Conservation (phyloP, 1,140 invertebrate species). For the Doryteuthis pealeii region DNA sequence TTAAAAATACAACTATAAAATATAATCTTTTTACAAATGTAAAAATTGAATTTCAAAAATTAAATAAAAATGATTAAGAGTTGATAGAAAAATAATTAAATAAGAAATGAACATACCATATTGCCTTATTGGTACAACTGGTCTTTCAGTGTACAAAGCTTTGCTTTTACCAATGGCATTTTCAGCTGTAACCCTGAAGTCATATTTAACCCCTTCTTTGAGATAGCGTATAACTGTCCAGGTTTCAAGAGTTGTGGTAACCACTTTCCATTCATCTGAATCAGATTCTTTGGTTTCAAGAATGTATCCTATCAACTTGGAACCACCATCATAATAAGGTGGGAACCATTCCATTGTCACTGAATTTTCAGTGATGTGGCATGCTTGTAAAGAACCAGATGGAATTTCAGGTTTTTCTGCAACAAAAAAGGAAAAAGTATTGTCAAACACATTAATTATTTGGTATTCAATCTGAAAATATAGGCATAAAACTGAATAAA, state of each 20-base stretch:
- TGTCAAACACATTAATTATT: too few relatives aligned
- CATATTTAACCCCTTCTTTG: conserved; percentile 77
- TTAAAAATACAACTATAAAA: too few relatives aligned
- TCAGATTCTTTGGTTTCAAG: conserved; percentile 45
- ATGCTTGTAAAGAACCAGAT: conserved; percentile 83
- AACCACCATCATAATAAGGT: conserved; percentile 88
- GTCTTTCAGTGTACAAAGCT: conserved; percentile 83
- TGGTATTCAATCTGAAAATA: too few relatives aligned
- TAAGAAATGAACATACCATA: conserved; percentile 66
- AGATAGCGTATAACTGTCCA: conserved; percentile 45
- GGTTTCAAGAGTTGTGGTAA: conserved; percentile 37
- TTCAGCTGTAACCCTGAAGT: conserved; percentile 92
- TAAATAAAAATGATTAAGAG: too few relatives aligned
- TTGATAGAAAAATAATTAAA: too few relatives aligned
- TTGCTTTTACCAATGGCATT: conserved; percentile 96
- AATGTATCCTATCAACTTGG: conserved; percentile 73
- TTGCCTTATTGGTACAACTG: conserved; percentile 91
- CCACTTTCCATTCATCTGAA: conserved; percentile 45
- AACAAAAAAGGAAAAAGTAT: conserved; percentile 12
- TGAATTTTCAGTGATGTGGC: conserved; percentile 61
- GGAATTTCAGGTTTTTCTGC: conserved; percentile 72
- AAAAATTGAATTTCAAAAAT: too few relatives aligned
- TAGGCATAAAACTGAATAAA: too few relatives aligned
- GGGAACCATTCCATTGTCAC: conserved; percentile 91
- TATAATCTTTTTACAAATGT: too few relatives aligned